A percentile compares a stretch with the other conserved stretches of the same genome.
phyloP scores from a whole-genome alignment of 2,797 vertebrate species.

The Argentina silus region DNA sequence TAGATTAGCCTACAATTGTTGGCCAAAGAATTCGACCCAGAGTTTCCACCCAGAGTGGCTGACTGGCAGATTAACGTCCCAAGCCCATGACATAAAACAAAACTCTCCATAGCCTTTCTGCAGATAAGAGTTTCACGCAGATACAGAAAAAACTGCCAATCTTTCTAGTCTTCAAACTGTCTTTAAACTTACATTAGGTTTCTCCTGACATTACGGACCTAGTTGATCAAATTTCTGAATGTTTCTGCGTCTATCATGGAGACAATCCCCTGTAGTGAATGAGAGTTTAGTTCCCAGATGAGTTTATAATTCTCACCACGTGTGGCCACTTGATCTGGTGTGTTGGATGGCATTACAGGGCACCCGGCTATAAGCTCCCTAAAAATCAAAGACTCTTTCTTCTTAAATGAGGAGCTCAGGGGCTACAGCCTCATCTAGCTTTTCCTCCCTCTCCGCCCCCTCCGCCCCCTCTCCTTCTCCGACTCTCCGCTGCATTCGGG shows the following conservation, averaged over 20 bases:
- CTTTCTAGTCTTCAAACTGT: no score
- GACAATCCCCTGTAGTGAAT: neutral
- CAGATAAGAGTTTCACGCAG: no score
- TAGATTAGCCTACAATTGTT: no score
- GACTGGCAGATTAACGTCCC: no score
- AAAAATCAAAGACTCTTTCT: conserved; percentile 16
- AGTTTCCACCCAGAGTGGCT: no score
- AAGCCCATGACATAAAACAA: no score
- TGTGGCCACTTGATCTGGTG: neutral
- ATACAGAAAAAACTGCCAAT: no score
- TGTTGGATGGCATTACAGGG: neutral
- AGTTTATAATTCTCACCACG: conserved; percentile 3
- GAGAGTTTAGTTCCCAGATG: conserved; percentile 1
- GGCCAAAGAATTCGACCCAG: no score
- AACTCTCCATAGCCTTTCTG: no score
- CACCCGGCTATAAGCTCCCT: neutral
- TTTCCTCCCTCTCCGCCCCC: neutral
- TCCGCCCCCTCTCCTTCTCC: neutral
- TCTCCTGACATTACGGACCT: neutral
- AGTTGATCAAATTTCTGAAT: neutral
- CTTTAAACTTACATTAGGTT: no score
- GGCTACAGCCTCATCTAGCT: neutral
- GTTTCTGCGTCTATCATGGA: neutral
- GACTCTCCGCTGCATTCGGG: conserved; percentile 1
- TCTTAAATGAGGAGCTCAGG: conserved; percentile 28